Evolutionary conservation across 1,140 invertebrate genomes (phyloP).

Genomic region (Penaeus vannamei): DNA sequence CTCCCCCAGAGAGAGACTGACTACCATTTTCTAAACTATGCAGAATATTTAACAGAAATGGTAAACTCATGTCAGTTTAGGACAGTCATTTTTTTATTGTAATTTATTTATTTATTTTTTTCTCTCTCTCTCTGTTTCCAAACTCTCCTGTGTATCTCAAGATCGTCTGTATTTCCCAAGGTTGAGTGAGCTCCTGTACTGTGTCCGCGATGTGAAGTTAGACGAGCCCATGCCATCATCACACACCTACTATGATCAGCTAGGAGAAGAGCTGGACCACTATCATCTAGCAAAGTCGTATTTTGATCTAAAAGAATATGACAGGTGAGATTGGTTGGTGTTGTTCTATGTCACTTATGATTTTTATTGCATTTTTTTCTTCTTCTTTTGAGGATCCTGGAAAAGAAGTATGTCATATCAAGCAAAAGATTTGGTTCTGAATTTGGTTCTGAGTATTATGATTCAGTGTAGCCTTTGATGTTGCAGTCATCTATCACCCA

Average conservation of each 20-base stretch:
- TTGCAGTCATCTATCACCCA: too few species aligned
- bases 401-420: too few species aligned
- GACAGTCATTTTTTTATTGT: too few species aligned
- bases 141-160: background rate
- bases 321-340: conserved; percentile 74
- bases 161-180: conserved; percentile 71
- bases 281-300: conserved; percentile 90
- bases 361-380: background rate
- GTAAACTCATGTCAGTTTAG: too few species aligned
- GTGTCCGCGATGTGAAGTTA: conserved; percentile 80
- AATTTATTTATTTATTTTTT: too few species aligned
- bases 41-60: too few species aligned
- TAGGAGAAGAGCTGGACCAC: conserved; percentile 78
- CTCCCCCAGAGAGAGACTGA: too few species aligned
- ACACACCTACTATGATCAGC: conserved; percentile 70
- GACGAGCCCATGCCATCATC: conserved; percentile 70
- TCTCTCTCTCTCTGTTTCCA: too few species aligned
- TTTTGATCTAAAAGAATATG: conserved; percentile 92
- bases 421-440: too few species aligned
- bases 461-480: too few species aligned
- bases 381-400: background rate
- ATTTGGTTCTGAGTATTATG: too few species aligned
- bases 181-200: conserved; percentile 87
- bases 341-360: conserved; percentile 18
- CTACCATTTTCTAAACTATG: too few species aligned